Evolutionary conservation across 2,797 vertebrate genomes (phyloP), one percentile per base, ranked within the genome.

Genomic region (Takifugu rubripes): DNA sequence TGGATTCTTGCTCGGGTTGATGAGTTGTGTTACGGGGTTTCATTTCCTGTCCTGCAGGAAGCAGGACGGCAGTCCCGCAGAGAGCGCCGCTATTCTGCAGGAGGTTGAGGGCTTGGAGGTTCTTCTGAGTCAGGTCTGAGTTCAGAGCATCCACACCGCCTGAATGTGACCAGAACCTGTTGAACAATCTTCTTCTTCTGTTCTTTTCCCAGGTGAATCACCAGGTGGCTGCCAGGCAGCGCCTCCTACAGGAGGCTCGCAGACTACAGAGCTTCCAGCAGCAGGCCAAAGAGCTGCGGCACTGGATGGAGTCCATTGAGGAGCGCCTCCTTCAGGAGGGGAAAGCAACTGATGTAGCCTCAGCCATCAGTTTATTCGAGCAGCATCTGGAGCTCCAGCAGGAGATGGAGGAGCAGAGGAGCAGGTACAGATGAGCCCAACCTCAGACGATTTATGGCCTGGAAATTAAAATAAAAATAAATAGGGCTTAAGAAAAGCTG

Each of bases 41-140:
- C 17, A 5, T 40, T 54, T 44, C 12, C 17, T 75, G 17, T 67
- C 5, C 33, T 47, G 16, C 77, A 96, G 95, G 85, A 90, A 94
- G 66, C 80, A 90, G 69, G 91, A 93, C 59, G 91, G 89, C 54
- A 94, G 90, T 59, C 92, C 92, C 1, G 52, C 84, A 14, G 93
- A 96, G 67, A 92, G 90, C 43, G 85, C 47, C 0, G 82, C 86
- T 60, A 94, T 96, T 62, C 81, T 82, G 54, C 80, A 92, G 65
- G 92, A 94, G 56, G 89, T 95, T 15, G 74, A 69, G n/a, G 75
- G 29, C n/a, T 90, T 96, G 79, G 93, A 94, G 68, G 66, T 64
- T 2, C 89, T 94, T 59, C 83, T 96, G 69, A 52, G 36, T 64
- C 79, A 79, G 59, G 88, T 91, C 5, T 90, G 59, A 33, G 9